Evolutionary conservation across 2,113 vertebrate genomes (phyloP), one percentile per base, ranked within the genome.

Genomic region (Morone saxatilis): DNA sequence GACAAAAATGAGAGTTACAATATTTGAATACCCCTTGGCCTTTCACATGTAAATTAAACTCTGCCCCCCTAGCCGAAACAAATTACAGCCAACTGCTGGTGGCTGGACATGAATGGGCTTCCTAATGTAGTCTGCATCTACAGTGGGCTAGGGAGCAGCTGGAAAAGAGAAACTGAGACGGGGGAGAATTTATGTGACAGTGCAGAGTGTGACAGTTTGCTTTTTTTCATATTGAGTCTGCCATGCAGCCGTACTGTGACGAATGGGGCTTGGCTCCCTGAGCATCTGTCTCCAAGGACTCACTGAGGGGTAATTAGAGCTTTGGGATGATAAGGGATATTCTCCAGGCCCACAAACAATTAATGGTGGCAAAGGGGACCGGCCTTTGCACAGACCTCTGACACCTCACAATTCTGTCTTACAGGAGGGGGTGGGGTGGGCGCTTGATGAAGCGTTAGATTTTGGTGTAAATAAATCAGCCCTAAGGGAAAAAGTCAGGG

Each of bases 31-130:
- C 13, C 67, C 80, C 66, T 4, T 51, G 80, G 92, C 89, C 89
- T 94, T 94, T 94, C 92, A 93, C 86, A 94, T 94, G 94, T 88
- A 93, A 94, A 94, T 94, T 77, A 84, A 86, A 89, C 90, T 91
- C 83, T 92, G 90, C 88, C 86, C 89, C 92, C 90, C 79, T 65
- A 89, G 88, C 92, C 90, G 90, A 93, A 92, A 94, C 94, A 94
- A 94, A 94, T 94, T 92, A 94, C 86, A 92, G 91, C 92, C 92
- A 94, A 94, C 91, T 94, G 92, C 93, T 93, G 88, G 92, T 92
- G 91, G 89, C 81, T 92, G 89, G 90, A 89, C 90, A 69, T 92
- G 91, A 94, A 94, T 94, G 92, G 93, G 86, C 75, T 81, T 94
- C 75, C 86, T 93, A 92, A 93, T 92, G 94, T 91, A 94, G 92